Base-by-base conservation (phyloP, 2,113 vertebrate genomes). In the Crotalus viridis region DNA sequence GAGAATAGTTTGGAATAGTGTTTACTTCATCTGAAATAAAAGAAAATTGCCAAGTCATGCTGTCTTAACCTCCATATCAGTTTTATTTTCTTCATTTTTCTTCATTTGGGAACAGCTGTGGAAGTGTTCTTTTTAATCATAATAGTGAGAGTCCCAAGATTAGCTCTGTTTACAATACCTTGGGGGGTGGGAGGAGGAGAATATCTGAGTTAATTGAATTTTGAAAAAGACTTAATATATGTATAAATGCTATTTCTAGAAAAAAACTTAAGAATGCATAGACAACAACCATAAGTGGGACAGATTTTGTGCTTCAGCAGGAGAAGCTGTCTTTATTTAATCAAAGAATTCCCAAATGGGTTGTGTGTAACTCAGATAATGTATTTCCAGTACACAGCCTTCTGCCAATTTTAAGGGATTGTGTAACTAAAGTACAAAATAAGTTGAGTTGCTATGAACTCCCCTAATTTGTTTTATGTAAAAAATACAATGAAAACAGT, bases 201-300 rank as follows among this genome's bases (percentile, higher is more conserved):
- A 26, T 88, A 54, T 15, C 17, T 59, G 33, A 46, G 10, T 13
- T 43, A 46, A 56, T n/a, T 3, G 9, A 12, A 24, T 59, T 21
- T 22, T 59, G 33, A 46, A 43, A 43, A 43, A 81, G 33, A 15
- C 64, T n/a, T 64, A 69, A 69, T 69, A 69, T n/a, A n/a, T 64
- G 26, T 13, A n/a, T 69, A 69, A n/a, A 69, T 69, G 64, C 28
- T 69, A 69, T 81, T 81, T 81, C 10, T 87, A 87, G 46, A 10
- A 46, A 51, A 51, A 85, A 21, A 10, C 19, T 51, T 51, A 43
- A 98, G 98, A 96, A 98, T 85, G 97, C 95, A 1, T 98, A 98
- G n/a, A 94, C 96, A 89, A 96, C 97, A 13, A 96, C 96, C 54
- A 97, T 98, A 95, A 98, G 98, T 56, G 98, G 97, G 90, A 98